Evolutionary conservation across 2,888 invertebrate species (phyloP).

Genomic region (Macrosoma leucophasiata): DNA sequence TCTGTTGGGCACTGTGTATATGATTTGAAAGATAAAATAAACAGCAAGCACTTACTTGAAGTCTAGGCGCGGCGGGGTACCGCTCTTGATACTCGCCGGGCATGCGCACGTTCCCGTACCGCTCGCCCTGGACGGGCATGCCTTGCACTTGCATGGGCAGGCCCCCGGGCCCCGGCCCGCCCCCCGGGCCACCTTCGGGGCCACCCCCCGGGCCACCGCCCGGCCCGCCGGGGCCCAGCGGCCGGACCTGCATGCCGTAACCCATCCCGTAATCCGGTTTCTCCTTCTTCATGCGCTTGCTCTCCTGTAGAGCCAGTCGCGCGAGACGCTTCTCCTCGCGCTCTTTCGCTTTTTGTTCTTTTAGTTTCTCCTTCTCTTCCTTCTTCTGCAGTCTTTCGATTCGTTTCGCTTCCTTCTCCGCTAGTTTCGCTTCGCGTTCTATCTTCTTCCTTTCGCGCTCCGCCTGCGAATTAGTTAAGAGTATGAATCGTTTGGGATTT

Average conservation of each 20-base stretch:
- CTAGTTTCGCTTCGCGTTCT: conserved; percentile 68
- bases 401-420: conserved; percentile 66
- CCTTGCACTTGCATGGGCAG: too few species aligned
- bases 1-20: too few species aligned
- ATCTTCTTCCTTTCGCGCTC: conserved; percentile 74
- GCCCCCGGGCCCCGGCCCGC: conserved; percentile 4
- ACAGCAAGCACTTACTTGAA: conserved; percentile 40
- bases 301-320: conserved; percentile 58
- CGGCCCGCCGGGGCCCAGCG: conserved; percentile 15
- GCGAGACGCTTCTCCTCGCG: conserved; percentile 63
- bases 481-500: too few species aligned
- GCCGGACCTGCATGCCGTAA: conserved; percentile 29
- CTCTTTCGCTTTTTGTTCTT: conserved; percentile 66
- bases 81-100: conserved; percentile 42
- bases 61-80: conserved; percentile 43
- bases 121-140: conserved; percentile 27
- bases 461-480: too few species aligned
- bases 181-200: conserved; percentile 12
- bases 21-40: too few species aligned
- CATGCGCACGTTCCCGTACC: conserved; percentile 26
- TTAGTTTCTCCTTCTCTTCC: conserved; percentile 64
- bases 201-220: conserved; percentile 13
- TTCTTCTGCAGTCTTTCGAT: conserved; percentile 66
- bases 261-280: conserved; percentile 38
- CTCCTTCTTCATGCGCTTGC: conserved; percentile 56